Base-by-base conservation (phyloP, 2,888 invertebrate genomes). In the Plagiodera versicolora region DNA sequence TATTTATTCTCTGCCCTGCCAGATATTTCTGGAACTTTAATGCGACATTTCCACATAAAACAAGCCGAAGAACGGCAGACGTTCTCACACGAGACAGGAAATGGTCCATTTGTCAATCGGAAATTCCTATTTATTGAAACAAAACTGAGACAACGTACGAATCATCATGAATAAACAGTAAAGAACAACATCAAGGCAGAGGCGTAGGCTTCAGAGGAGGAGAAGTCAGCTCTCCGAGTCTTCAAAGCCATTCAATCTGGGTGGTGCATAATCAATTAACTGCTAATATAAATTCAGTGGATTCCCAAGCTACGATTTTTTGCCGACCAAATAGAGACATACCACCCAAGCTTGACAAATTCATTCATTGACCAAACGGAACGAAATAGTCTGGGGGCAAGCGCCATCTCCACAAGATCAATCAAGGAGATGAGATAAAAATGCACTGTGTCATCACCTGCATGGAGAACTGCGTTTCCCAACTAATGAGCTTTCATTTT, bases 1-100 rank as follows among this genome's bases (percentile, higher is more conserved):
- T 53, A 39, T 53, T 39, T 44, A 53, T 44, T 28, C 24, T 20
- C 44, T 45, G 45, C 39, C 20, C 24, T 44, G 45, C 24, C 24
- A 53, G 53, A 53, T 53, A 53, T 44, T 44, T 53, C 24, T 20
- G 53, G 53, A 53, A 45, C 44, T 53, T 53, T 44, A 53, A 20
- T 53, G 45, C 53, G 28, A 5, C 53, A 19, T 20, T 16, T 53
- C 18, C 39, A 39, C 39, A 53, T 53, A 53, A 53, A 45, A 28
- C 17, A 44, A 44, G 20, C 14, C 39, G 14, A 39, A 3, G 39
- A 14, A 39, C 39, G 39, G 11, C 39, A 39, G 39, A 11, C 32
- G 32, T 32, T 32, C 32, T 32, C 32, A 32, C 39, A 39, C 10
- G 32, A 32, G 52, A 52, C 39, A 16, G 19, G 16, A 14, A 24